These are phyloP conservation scores for Malurus splendens DNA, from an alignment of 2,797 vertebrate species.

Conservation along the genomic window DNA sequence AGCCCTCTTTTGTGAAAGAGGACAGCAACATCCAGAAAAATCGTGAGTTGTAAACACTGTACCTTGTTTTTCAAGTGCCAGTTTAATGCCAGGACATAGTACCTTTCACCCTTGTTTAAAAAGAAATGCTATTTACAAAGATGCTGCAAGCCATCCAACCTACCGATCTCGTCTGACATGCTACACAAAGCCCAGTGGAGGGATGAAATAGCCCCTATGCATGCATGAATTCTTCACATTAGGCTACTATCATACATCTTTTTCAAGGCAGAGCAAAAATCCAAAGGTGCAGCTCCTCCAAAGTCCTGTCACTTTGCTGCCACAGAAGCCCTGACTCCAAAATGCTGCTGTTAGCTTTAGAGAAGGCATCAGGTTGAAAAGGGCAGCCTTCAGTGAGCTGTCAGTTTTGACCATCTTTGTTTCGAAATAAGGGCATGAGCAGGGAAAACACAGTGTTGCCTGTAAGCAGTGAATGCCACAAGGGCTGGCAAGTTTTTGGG, in stretches of 20 bases:
- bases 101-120: neutral
- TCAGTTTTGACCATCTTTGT: neutral
- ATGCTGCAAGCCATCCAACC: neutral
- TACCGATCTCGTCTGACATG: fast-evolving
- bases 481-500: neutral
- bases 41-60: neutral
- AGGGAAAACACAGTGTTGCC: neutral
- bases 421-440: neutral
- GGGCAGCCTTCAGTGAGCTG: neutral
- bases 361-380: neutral
- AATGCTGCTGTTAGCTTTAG: neutral
- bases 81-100: neutral
- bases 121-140: neutral
- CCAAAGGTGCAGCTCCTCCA: neutral
- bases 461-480: neutral
- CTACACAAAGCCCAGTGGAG: neutral
- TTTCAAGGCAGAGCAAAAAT: neutral
- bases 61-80: neutral
- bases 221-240: neutral
- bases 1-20: neutral
- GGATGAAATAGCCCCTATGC: fast-evolving
- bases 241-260: neutral
- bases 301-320: neutral
- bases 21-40: fast-evolving
- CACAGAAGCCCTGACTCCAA: neutral